These are phyloP conservation scores for Drosophila malerkotliana DNA, from an alignment of 1,140 invertebrate species.

Conservation along the genomic window DNA sequence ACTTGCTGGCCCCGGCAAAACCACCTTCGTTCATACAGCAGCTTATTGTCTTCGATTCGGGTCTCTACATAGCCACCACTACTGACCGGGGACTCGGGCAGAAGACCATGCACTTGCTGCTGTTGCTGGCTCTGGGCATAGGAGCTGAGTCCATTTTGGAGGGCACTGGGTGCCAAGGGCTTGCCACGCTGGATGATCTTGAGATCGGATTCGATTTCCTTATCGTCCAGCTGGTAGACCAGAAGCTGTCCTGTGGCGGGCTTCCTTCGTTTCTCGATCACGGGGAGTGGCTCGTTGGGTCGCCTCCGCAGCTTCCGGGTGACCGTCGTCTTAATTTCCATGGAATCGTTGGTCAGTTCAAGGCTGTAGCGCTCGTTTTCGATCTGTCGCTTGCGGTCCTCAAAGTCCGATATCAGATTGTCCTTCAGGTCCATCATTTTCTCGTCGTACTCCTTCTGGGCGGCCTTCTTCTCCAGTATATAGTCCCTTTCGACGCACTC, in stretches of 20 bases:
- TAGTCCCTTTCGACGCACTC: conserved; percentile 95
- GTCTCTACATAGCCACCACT: conserved; percentile 88
- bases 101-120: conserved; percentile 46
- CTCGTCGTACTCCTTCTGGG: conserved; percentile 96
- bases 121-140: conserved; percentile 55
- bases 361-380: conserved; percentile 94
- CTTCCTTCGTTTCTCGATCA: conserved; percentile 92
- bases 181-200: conserved; percentile 91
- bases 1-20: conserved; percentile 96
- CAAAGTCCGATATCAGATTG: conserved; percentile 94
- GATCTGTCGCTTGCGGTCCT: conserved; percentile 95
- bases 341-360: conserved; percentile 94
- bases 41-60: conserved; percentile 96
- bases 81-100: conserved; percentile 57
- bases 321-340: conserved; percentile 90
- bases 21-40: conserved; percentile 97
- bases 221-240: conserved; percentile 94
- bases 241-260: conserved; percentile 90
- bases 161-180: conserved; percentile 70
- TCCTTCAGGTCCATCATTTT: conserved; percentile 96
- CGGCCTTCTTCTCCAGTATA: conserved; percentile 93
- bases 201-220: conserved; percentile 94
- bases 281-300: conserved; percentile 96
- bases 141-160: conserved; percentile 71
- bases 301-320: conserved; percentile 95